These are phyloP conservation scores for Myocastor coypus DNA, from an alignment of 2,113 vertebrate species.

Conservation along the genomic window DNA sequence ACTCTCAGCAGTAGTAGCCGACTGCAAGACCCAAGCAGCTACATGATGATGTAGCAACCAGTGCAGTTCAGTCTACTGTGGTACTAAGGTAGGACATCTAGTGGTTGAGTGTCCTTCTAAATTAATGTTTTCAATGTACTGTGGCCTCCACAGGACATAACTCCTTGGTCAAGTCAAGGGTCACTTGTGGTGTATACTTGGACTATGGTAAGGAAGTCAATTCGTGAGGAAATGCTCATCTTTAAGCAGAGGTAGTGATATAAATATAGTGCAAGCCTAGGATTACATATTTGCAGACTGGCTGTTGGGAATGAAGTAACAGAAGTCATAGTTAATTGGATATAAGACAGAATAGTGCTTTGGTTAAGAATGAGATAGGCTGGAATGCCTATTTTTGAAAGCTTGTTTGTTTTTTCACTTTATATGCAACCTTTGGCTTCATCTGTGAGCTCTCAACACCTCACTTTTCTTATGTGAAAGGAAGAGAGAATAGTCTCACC, in stretches of 20 bases:
- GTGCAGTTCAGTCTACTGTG: no score
- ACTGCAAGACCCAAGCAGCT: not conserved
- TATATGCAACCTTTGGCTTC: not conserved
- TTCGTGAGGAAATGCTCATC: not conserved
- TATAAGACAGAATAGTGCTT: not conserved
- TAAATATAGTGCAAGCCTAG: not conserved
- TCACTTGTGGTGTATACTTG: not conserved
- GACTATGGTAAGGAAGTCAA: not conserved
- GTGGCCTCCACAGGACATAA: not conserved
- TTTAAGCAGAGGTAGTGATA: not conserved
- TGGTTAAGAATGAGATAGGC: not conserved
- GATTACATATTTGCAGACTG: not conserved
- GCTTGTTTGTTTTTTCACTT: not conserved
- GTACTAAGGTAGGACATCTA: not conserved
- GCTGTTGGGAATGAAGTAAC: not conserved
- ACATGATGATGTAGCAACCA: not conserved
- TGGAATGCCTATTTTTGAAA: not conserved
- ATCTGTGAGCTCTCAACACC: not conserved
- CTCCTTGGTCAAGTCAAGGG: not conserved
- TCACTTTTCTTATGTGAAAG: not conserved
- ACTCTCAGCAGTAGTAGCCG: not conserved
- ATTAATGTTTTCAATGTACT: not conserved
- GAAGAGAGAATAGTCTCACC: not conserved
- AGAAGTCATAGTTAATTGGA: not conserved
- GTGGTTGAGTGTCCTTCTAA: not conserved